phyloP scores from a whole-genome alignment of 1,140 invertebrate species.

The Drosophila triauraria region DNA sequence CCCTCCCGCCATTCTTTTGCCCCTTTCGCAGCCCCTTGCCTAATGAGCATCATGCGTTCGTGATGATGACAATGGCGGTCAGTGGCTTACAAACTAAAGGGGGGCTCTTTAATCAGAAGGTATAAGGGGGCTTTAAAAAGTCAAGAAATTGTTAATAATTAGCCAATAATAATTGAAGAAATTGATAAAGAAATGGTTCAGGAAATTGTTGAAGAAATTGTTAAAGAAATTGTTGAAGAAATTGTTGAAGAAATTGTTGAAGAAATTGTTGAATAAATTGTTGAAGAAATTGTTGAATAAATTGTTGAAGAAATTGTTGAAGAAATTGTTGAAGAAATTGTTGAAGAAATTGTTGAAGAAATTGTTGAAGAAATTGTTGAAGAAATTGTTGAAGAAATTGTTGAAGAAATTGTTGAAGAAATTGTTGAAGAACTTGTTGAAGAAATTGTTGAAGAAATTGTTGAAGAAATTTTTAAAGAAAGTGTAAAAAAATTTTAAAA shows the following conservation, averaged over 20 bases:
- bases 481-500: not conserved
- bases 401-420: not conserved
- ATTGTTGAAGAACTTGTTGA: not conserved
- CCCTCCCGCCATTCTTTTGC: not conserved
- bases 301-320: not conserved
- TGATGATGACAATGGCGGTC: conserved; percentile 34
- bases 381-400: not conserved
- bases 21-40: conserved; percentile 13
- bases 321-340: not conserved
- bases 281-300: not conserved
- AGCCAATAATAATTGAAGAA: rapidly evolving
- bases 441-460: not conserved
- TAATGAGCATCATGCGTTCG: conserved; percentile 71
- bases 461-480: not conserved
- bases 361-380: not conserved
- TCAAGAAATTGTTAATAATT: too few relatives aligned
- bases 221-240: too few relatives aligned
- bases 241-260: too few relatives aligned
- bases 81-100: conserved; percentile 15
- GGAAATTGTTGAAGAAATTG: not conserved
- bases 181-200: not conserved
- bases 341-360: not conserved
- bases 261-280: not conserved
- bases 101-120: not conserved
- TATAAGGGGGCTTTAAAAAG: not conserved